phyloP scores from a whole-genome alignment of 2,888 invertebrate species.

The Drosophila multiciliata region DNA sequence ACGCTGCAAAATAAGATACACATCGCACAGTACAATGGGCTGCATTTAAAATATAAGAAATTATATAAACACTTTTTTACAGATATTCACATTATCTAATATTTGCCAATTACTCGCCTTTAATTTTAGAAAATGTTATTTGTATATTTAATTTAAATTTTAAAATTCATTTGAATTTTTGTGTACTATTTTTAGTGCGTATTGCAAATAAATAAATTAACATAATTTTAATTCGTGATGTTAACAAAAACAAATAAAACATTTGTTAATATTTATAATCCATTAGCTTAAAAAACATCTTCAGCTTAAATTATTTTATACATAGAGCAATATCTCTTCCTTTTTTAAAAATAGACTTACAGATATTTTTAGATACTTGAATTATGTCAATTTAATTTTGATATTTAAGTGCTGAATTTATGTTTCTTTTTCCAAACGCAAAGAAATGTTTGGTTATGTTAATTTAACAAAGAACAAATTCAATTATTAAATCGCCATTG shows the following conservation, averaged over 20 bases:
- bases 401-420: too few species aligned
- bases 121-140: not conserved
- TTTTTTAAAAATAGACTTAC: not conserved
- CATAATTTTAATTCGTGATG: not conserved
- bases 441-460: not conserved
- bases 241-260: not conserved
- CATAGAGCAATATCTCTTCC: not conserved
- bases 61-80: too few species aligned
- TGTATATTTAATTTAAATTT: not conserved
- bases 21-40: not conserved
- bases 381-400: not conserved
- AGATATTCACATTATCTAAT: too few species aligned
- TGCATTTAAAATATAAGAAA: too few species aligned
- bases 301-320: too few species aligned
- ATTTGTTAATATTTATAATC: too few species aligned
- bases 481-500: not conserved
- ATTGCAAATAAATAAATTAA: not conserved
- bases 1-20: not conserved
- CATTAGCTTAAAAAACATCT: too few species aligned
- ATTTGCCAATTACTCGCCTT: not conserved
- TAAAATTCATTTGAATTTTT: not conserved
- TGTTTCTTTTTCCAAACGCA: too few species aligned
- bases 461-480: not conserved
- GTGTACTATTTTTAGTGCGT: not conserved
- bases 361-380: not conserved